A percentile compares a stretch with the other conserved stretches of the same genome.
Conservation (phyloP, 2,113 vertebrate species). For the Colossoma macropomum region DNA sequence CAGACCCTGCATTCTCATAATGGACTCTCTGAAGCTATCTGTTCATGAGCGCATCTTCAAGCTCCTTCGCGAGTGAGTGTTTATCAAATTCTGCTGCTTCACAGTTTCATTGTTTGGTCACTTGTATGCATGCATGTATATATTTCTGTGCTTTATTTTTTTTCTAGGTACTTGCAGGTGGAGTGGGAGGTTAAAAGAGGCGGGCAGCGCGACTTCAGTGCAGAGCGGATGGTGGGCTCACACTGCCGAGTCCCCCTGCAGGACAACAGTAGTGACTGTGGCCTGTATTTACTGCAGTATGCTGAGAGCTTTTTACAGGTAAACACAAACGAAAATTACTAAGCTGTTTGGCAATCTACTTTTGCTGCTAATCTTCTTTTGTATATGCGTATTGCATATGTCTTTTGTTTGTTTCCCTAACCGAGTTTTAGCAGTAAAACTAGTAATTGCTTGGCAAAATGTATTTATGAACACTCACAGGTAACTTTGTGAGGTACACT, state of each 20-base stretch:
- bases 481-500: too few relatives aligned
- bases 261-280: constrained; percentile 96
- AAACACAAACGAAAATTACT: constrained; percentile 26
- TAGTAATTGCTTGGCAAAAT: too few relatives aligned
- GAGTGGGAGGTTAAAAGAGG: constrained; percentile 91
- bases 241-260: constrained; percentile 92
- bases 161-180: constrained; percentile 88
- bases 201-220: constrained; percentile 81
- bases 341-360: too few relatives aligned
- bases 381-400: too few relatives aligned
- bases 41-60: constrained; percentile 89
- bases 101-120: not conserved
- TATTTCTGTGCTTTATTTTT: constrained; percentile 3
- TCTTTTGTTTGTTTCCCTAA: too few relatives aligned
- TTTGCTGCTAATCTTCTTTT: too few relatives aligned
- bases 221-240: constrained; percentile 83
- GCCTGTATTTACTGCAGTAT: constrained; percentile 93
- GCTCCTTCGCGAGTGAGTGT: constrained; percentile 91
- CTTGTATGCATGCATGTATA: not conserved
- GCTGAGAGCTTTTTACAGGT: constrained; percentile 96
- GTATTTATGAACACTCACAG: too few relatives aligned
- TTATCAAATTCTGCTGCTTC: not conserved
- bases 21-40: constrained; percentile 92
- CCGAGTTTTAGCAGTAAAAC: too few relatives aligned
- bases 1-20: constrained; percentile 94